Percentiles rank a stretch among this genome's conserved stretches.
phyloP scores from a whole-genome alignment of 2,888 invertebrate genomes.

The Mythimna vitellina region DNA sequence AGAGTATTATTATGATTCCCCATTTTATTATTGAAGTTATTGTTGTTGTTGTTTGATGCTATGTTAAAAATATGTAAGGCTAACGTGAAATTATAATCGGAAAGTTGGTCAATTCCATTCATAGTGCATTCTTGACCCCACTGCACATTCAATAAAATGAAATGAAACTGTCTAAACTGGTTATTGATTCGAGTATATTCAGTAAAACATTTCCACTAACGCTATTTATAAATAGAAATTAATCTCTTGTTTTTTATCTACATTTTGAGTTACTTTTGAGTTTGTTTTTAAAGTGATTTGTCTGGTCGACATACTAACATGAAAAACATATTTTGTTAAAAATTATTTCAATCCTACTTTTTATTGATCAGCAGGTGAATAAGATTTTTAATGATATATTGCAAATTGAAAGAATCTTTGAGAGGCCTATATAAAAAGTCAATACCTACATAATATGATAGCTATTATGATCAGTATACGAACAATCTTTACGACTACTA shows the following conservation, averaged over 20 bases:
- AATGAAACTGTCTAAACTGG: conserved; percentile 44
- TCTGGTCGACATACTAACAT: neutral
- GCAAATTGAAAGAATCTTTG: neutral
- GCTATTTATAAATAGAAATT: conserved; percentile 24
- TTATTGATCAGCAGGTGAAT: neutral
- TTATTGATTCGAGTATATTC: conserved; percentile 26
- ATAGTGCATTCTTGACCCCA: conserved; percentile 40
- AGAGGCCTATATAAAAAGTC: conserved; percentile 5
- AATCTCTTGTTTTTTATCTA: conserved; percentile 15
- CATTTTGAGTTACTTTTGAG: neutral
- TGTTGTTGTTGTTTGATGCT: conserved; percentile 1
- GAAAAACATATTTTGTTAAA: neutral
- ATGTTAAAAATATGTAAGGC: neutral
- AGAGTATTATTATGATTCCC: conserved; percentile 1
- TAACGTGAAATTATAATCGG: conserved; percentile 17
- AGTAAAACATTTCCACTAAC: conserved; percentile 18
- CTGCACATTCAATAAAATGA: conserved; percentile 39
- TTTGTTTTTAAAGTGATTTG: neutral
- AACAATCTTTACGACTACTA: conserved; percentile 11
- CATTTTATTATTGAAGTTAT: neutral
- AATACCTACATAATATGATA: no score
- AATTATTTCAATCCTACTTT: neutral
- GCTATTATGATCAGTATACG: neutral
- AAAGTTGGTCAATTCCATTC: conserved; percentile 47
- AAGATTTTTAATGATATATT: neutral